These are phyloP conservation scores for Drosophila demipolita DNA, from an alignment of 2,888 invertebrate species.

Conservation along the genomic window DNA sequence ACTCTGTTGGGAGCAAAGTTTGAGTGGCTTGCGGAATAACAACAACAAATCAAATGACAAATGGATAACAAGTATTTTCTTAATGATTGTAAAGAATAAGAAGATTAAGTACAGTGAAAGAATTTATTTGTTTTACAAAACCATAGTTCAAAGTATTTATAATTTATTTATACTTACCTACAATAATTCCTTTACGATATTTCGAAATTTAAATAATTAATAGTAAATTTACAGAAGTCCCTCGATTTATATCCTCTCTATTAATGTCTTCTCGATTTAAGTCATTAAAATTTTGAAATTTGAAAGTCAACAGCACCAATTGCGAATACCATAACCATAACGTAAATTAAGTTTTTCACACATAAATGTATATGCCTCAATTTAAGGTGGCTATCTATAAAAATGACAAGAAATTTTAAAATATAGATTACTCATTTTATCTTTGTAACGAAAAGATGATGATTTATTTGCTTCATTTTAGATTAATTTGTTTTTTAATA, in stretches of 20 bases:
- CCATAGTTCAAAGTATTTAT: too few species aligned
- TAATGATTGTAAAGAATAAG: neutral
- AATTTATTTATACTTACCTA: neutral
- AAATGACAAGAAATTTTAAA: neutral
- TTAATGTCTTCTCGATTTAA: too few species aligned
- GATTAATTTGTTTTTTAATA: neutral
- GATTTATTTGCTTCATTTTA: neutral
- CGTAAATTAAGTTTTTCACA: too few species aligned
- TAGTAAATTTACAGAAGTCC: too few species aligned
- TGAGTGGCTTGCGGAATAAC: neutral
- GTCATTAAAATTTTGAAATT: too few species aligned
- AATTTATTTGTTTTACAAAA: too few species aligned
- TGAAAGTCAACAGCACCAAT: neutral
- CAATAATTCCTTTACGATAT: neutral
- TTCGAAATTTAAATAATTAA: neutral
- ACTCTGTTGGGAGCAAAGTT: constrained; percentile 5
- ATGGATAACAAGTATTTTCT: neutral
- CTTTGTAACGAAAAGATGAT: neutral
- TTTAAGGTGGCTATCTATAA: neutral
- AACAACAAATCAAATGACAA: neutral
- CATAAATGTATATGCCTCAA: neutral
- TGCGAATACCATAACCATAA: neutral
- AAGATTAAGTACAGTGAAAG: neutral
- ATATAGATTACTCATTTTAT: neutral
- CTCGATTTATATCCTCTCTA: neutral